Evolutionary conservation across 2,797 vertebrate species (phyloP).

Genomic region (Pseudochirops cupreus): DNA sequence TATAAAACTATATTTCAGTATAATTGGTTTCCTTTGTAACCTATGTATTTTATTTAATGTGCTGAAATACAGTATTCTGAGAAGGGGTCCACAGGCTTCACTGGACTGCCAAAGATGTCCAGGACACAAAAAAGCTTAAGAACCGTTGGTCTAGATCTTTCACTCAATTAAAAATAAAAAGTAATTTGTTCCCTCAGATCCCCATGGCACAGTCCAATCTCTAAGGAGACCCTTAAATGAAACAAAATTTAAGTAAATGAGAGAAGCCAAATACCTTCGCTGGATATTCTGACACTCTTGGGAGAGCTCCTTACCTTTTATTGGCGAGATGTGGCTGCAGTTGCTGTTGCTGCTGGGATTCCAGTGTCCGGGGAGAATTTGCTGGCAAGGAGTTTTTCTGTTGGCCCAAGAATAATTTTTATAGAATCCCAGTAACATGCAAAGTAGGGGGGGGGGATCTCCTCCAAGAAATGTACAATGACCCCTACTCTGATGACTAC

Average conservation of each 20-base stretch:
- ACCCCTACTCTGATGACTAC: neutral
- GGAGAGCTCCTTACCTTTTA: constrained; percentile 70
- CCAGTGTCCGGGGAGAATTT: constrained; percentile 46
- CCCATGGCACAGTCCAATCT: neutral
- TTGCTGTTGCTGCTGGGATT: neutral
- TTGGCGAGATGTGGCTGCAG: constrained; percentile 27
- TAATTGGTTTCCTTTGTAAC: neutral
- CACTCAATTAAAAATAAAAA: too few species aligned
- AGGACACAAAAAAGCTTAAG: neutral
- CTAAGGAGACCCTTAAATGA: neutral
- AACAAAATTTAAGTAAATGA: neutral
- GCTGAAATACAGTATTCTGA: neutral
- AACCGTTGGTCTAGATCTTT: neutral
- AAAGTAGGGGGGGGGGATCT: neutral
- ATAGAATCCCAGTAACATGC: neutral
- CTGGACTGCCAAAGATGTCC: neutral
- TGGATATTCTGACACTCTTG: too few species aligned
- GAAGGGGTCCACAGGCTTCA: neutral
- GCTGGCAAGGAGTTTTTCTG: constrained; percentile 71
- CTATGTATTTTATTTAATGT: neutral
- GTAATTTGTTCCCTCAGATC: neutral
- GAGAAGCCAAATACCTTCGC: neutral
- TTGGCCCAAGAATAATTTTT: constrained; percentile 66
- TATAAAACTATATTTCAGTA: neutral
- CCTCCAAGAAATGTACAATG: neutral